Conservation (phyloP, 30 jellyfish, hydroid and myxozoan genomes). For the Thelohanellus kitauei region DNA sequence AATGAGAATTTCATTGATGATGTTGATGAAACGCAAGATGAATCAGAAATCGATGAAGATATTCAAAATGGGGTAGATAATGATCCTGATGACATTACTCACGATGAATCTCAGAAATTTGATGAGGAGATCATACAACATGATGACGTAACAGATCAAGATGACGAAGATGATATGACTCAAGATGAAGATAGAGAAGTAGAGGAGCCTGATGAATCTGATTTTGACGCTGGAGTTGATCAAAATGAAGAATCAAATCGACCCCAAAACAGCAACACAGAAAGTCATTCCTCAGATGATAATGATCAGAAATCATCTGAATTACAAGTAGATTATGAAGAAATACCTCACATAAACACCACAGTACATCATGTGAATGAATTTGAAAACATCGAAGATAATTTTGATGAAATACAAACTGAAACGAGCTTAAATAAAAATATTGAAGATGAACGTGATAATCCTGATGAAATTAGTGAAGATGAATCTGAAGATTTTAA, state of each 20-base stretch:
- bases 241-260: too few species aligned
- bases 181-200: not conserved
- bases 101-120: not conserved
- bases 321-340: too few species aligned
- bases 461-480: not conserved
- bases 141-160: not conserved
- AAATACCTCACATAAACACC: too few species aligned
- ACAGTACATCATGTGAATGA: conserved; percentile 3
- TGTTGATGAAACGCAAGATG: conserved; percentile 4
- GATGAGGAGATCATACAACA: not conserved
- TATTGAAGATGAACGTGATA: too few species aligned
- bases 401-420: not conserved
- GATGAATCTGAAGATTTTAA: not conserved
- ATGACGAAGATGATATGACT: not conserved
- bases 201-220: conserved; percentile 1
- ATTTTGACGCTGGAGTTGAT: too few species aligned
- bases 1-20: too few species aligned
- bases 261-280: too few species aligned
- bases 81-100: not conserved
- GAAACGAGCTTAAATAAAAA: too few species aligned
- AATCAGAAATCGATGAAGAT: conserved; percentile 2
- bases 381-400: conserved; percentile 1
- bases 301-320: too few species aligned
- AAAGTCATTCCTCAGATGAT: too few species aligned
- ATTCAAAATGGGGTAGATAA: not conserved